Percentiles rank a stretch among this genome's conserved stretches.
Evolutionary conservation across 2,888 invertebrate genomes (phyloP).

Genomic region (Subacronicta megacephala): DNA sequence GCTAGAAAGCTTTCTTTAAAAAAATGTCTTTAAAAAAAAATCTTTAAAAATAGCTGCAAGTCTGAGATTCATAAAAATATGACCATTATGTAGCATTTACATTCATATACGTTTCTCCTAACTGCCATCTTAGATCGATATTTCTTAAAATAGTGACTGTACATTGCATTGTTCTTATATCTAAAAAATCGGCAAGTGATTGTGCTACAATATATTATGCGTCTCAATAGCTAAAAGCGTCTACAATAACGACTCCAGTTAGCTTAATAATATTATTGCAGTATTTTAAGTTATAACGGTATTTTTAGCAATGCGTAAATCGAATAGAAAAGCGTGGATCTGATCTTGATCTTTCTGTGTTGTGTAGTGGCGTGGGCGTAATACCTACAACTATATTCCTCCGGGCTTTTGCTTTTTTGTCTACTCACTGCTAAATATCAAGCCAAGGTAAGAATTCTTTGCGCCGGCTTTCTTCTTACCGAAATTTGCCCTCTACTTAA

Average conservation of each 20-base stretch:
- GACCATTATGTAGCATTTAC: conserved; percentile 4
- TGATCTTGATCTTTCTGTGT: too few species aligned
- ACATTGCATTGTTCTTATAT: conserved; percentile 38
- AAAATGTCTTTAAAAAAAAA: too few species aligned
- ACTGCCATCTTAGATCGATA: conserved; percentile 14
- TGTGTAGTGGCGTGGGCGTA: too few species aligned
- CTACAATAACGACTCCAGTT: conserved; percentile 42
- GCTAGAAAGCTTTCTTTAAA: too few species aligned
- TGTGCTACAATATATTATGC: conserved; percentile 58
- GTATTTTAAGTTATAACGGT: conserved; percentile 7
- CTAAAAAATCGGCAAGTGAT: conserved; percentile 31
- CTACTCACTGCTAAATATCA: too few species aligned
- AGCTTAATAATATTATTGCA: conserved; percentile 44
- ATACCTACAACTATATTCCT: too few species aligned
- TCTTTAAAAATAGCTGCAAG: conserved; percentile 25
- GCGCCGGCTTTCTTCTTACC: too few species aligned
- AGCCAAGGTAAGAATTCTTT: too few species aligned
- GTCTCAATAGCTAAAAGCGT: conserved; percentile 46
- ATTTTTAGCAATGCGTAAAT: conserved; percentile 20
- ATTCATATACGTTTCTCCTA: conserved; percentile 7
- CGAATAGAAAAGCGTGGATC: too few species aligned
- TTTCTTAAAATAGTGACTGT: conserved; percentile 45
- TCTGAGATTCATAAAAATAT: conserved; percentile 45
- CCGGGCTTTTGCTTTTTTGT: too few species aligned
- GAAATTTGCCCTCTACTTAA: too few species aligned